Evolutionary conservation across 1,140 invertebrate species (phyloP), one percentile per base, ranked within the genome.

Genomic region (Lucilia sericata): DNA sequence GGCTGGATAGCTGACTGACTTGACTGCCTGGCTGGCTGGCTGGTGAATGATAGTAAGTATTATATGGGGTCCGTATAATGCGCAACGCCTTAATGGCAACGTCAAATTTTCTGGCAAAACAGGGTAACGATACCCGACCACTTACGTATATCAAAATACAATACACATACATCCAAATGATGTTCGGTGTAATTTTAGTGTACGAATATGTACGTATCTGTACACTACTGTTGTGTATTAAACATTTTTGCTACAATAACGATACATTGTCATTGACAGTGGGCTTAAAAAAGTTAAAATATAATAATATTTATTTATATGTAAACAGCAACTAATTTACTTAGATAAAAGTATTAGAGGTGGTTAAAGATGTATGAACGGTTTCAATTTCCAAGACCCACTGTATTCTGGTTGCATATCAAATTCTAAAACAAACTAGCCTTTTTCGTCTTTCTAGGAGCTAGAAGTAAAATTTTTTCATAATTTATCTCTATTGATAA

Each of bases 41-140:
- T 60, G n/a, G 21, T 25, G 65, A 70, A 70, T 70, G n/a, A n/a
- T 21, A 60, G 13, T 17, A 60, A 7, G n/a, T 60, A 30, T 30
- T 65, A 65, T 65, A 70, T 70, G 65, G 65, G 65, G 65, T 70
- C 65, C 76, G 76, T 47, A 49, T 80, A 80, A 80, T 80, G 76
- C 76, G 76, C 76, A 80, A 80, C 76, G 76, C 76, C 76, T 80
- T 80, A 80, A 80, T 80, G 47, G 42, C 25, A 80, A 80, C 76
- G 76, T 80, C 76, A 80, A 80, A 49, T 80, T 78, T 80, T 80
- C 76, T 21, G 47, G 76, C 19, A 49, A 80, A 80, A 80, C 42
- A 80, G 76, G 76, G 76, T 80, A 80, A 80, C 76, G 42, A 80
- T 80, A 80, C 76, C 76, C 75, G 76, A 80, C 76, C 76, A 80